Evolutionary conservation across 2,888 invertebrate genomes (phyloP).

Genomic region (Cactoblastis cactorum): DNA sequence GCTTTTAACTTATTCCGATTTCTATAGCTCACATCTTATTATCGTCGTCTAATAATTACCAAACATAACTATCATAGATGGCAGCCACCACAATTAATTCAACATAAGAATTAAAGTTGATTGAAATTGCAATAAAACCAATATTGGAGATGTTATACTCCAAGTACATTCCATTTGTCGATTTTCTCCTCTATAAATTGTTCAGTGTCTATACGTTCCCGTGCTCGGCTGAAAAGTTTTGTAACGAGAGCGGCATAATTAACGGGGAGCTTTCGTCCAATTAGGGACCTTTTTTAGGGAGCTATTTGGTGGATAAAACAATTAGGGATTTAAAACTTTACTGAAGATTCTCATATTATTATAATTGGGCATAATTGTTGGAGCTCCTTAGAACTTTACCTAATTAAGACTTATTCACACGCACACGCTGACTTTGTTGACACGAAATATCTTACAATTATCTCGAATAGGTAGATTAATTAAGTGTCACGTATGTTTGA

Average conservation of each 20-base stretch:
- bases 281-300: conserved; percentile 31
- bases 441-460: too few relatives aligned
- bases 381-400: not conserved
- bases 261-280: conserved; percentile 34
- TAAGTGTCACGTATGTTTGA: too few relatives aligned
- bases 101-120: not conserved
- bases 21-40: too few relatives aligned
- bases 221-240: conserved; percentile 22
- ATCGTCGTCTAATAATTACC: too few relatives aligned
- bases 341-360: not conserved
- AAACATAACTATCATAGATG: too few relatives aligned
- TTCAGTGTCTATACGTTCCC: not conserved
- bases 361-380: not conserved
- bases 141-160: not conserved
- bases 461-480: too few relatives aligned
- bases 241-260: conserved; percentile 26
- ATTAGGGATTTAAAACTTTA: conserved; percentile 1
- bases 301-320: conserved; percentile 17
- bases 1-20: too few relatives aligned
- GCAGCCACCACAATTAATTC: not conserved
- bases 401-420: not conserved
- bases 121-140: not conserved
- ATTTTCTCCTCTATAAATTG: conserved; percentile 4
- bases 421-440: not conserved
- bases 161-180: not conserved